Evolutionary conservation across 2,888 invertebrate genomes (phyloP).

Genomic region (Phengaris alcon): DNA sequence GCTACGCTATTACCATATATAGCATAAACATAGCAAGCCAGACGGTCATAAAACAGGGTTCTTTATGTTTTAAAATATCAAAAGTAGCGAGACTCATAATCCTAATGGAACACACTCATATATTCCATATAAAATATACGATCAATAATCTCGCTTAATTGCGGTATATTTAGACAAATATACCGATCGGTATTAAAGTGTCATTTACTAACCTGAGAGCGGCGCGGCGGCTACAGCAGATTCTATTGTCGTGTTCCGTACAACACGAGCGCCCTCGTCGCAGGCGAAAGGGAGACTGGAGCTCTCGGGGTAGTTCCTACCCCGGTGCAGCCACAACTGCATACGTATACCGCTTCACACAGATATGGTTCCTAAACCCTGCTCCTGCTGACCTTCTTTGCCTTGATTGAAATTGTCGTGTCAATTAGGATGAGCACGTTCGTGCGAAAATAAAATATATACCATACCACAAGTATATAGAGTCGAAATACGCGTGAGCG

Average conservation of each 20-base stretch:
- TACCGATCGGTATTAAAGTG: background rate
- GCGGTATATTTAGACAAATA: background rate
- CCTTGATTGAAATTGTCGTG: constrained; percentile 48
- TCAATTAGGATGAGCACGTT: constrained; percentile 39
- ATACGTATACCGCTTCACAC: constrained; percentile 40
- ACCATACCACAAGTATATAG: background rate
- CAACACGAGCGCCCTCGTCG: constrained; percentile 39
- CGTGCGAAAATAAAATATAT: constrained; percentile 33
- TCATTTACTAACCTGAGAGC: background rate
- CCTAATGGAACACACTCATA: background rate
- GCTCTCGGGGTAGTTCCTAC: constrained; percentile 42
- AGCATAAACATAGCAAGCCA: constrained; percentile 1
- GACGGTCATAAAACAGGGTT: background rate
- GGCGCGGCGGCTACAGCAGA: constrained; percentile 5
- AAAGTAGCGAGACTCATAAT: background rate
- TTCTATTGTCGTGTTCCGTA: background rate
- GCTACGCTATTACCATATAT: background rate
- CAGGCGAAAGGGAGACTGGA: constrained; percentile 53
- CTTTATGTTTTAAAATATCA: background rate
- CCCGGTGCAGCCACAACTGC: constrained; percentile 50
- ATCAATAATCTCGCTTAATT: background rate
- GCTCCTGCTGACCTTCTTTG: constrained; percentile 55
- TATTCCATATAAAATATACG: background rate
- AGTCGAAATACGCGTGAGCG: constrained; percentile 10
- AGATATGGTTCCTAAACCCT: constrained; percentile 48